Base-by-base conservation (phyloP, 2,113 vertebrate species). In the Oncorhynchus gorbuscha region DNA sequence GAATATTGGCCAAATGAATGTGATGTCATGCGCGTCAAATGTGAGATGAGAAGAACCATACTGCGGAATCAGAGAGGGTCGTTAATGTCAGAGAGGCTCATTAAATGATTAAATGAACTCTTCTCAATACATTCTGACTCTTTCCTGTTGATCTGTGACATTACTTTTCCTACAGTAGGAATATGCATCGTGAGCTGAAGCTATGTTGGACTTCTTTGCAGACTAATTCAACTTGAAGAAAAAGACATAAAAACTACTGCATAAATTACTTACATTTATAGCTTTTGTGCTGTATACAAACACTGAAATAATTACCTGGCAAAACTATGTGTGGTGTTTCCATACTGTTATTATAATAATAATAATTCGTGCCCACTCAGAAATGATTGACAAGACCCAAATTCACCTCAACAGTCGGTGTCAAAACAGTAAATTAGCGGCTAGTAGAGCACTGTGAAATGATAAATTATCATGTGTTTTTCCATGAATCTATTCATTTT, bases 111-210 rank as follows among this genome's bases (percentile, higher is more conserved):
- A 65, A 81, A 72, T 76, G 1, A 86, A 78, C 74, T 71, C 35
- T 69, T 51, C 35, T 71, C 32, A 84, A 84, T 62, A 78, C 78
- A 80, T 76, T 80, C 84, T 45, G 73, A 84, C 73, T 3, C 13
- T 66, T 66, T 66, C 64, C 22, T 66, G 22, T 26, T 66, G 12
- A 26, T 66, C 64, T 24, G 64, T 26, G 64, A 66, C 64, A 24
- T 66, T 22, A 13, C 13, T 66, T 66, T 30, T 28, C 39, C 64
- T 66, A 24, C 64, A 26, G 39, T 45, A 66, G 11, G 22, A 66
- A 58, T 20, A 20, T 58, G 13, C 55, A 58, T 58, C 0, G 51
- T 58, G 18, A 58, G 51, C 55, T 58, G 20, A 58, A 18, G 55
- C 55, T 18, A 58, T 58, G 55, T 58, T 58, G 16, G 55, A 58